Evolutionary conservation across 2,113 vertebrate species (phyloP), one percentile per base, ranked within the genome.

Genomic region (Aepyceros melampus): DNA sequence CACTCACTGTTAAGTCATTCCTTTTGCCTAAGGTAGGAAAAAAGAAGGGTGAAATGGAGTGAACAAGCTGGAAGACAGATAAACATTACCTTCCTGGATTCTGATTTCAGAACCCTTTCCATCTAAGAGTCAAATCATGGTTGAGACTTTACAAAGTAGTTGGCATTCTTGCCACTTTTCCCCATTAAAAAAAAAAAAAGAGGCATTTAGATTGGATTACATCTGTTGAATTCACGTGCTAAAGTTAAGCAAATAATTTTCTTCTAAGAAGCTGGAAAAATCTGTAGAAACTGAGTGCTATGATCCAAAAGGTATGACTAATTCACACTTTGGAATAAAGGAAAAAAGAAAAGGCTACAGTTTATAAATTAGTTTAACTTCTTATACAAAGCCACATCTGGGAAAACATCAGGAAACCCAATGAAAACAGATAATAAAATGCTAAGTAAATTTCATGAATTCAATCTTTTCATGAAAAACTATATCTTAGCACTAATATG

Each of bases 171-270:
- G 4, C 29, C 40, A 89, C n/a, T 82, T 82, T 76, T 78, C 83
- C 64, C 53, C 62, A 14, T 84, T 91, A n/a, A 64, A 67, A n/a
- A 36, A 27, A 89, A 56, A 88, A 53, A 49, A 82, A 67, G 53
- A 21, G 14, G 40, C 33, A 67, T 79, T 67, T 91, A 94, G n/a
- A 87, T 60, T 97, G 21, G 40, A 86, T 86, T 94, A 45, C 9
- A 81, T 76, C 40, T 92, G 71, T 43, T 88, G 25, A 96, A 53
- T 85, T 33, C 55, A 45, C 23, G 74, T 45, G 33, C 31, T 85
- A 76, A 95, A 95, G 62, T 78, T 74, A 81, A 71, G 74, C 53
- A 93, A 93, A 60, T 45, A 93, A 86, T 96, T 86, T 56, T 89
- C 47, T 82, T 82, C 40, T 81, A 92, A 90, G 47, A 92, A 78